Evolutionary conservation across 2,797 vertebrate genomes (phyloP), one percentile per base, ranked within the genome.

Genomic region (Rhabdophis nuchalis): DNA sequence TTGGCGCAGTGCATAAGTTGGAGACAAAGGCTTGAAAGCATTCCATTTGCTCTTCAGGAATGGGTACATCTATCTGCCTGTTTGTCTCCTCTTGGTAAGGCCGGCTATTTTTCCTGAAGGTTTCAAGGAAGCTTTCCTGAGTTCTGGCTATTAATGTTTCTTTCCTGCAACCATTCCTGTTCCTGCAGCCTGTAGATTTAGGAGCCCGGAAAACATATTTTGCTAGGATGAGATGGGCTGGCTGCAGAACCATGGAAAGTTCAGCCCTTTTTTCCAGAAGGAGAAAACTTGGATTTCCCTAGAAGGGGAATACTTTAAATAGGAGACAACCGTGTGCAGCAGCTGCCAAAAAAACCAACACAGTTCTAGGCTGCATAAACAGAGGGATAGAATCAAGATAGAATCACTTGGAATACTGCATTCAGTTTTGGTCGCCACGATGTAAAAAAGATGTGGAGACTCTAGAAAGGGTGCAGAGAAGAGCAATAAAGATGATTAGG

Each of bases 21-120:
- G 16, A 89, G 32, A n/a, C 91, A 41, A 93, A 95, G 68, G 46
- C 46, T 92, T 86, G 82, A n/a, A 91, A 92, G 87, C 23, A 88
- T 91, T 86, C 50, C 41, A 91, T 72, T 54, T 91, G 61, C 72
- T 91, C 13, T 88, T 93, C 60, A 92, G 90, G 92, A 87, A 85
- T 58, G 64, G 13, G 57, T 11, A 1, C 8, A 61, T n/a, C 23
- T 41, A 1, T 46, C 12, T n/a, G 9, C 27, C 23, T 52, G 9
- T 52, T 27, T 58, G 18, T 41, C 32, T 88, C 32, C 18, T 11
- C 46, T 23, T 52, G 16, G 2, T 11, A 0, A 50, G 64, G 90
- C 87, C 0, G 89, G 0, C 86, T 41, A 41, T 3, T 94, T 91
- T 95, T 94, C 32, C 88, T 72, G 88, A 86, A 72, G 27, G 54